These are phyloP conservation scores for Lophura nycthemera DNA, from an alignment of 2,113 vertebrate genomes.

Conservation along the genomic window DNA sequence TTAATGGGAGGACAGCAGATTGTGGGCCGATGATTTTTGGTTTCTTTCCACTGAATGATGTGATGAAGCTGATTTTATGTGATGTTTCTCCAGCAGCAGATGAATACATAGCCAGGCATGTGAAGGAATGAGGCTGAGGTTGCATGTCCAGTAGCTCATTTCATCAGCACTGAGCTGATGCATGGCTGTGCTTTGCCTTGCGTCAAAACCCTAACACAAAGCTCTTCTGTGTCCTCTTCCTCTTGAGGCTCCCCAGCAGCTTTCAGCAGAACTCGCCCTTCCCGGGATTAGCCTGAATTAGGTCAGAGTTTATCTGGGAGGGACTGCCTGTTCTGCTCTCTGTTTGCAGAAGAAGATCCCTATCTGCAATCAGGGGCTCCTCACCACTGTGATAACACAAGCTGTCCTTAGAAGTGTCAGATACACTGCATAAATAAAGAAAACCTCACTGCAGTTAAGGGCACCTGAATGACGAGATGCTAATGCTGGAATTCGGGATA, in stretches of 20 bases:
- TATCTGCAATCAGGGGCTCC: not conserved
- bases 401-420: not conserved
- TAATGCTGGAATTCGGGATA: not conserved
- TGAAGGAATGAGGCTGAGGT: not conserved
- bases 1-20: not conserved
- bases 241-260: not conserved
- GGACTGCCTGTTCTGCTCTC: not conserved
- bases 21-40: not conserved
- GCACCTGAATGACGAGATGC: not conserved
- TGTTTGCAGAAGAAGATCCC: not conserved
- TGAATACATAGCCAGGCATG: not conserved
- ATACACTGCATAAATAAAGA: not conserved
- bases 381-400: not conserved
- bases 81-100: not conserved
- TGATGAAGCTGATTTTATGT: not conserved
- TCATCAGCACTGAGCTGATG: not conserved
- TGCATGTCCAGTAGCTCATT: not conserved
- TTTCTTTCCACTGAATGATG: not conserved
- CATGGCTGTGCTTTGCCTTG: not conserved
- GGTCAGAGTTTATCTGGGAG: constrained; percentile 29
- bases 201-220: not conserved
- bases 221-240: not conserved
- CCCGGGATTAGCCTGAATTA: not conserved
- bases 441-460: not conserved
- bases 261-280: not conserved